Evolutionary conservation across 2,888 invertebrate genomes (phyloP).

Genomic region (Pecten maximus): DNA sequence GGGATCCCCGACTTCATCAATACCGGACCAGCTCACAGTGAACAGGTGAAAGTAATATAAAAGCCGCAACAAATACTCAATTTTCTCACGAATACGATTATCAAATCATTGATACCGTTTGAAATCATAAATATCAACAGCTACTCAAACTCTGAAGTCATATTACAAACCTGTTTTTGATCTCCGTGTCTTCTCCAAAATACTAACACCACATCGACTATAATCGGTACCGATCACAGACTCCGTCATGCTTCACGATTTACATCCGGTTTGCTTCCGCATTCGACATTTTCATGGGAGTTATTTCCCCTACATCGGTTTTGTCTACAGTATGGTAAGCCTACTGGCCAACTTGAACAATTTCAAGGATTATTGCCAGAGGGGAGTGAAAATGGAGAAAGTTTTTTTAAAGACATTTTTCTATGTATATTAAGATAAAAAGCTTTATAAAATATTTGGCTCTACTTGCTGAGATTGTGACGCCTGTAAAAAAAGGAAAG

Average conservation of each 20-base stretch:
- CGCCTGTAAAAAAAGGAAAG: too few species aligned
- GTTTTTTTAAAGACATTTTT: too few species aligned
- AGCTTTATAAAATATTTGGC: too few species aligned
- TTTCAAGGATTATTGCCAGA: too few species aligned
- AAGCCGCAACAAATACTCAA: neutral
- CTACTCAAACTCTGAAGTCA: neutral
- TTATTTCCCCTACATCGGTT: neutral
- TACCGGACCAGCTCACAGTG: neutral
- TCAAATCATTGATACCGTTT: neutral
- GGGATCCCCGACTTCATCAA: neutral
- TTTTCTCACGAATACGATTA: neutral
- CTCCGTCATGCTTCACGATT: neutral
- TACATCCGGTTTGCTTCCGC: conserved; percentile 16
- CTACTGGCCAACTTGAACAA: too few species aligned
- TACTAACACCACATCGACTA: neutral
- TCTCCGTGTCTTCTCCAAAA: neutral
- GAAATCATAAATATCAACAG: neutral
- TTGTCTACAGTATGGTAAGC: too few species aligned
- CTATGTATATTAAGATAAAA: too few species aligned
- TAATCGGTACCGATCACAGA: neutral
- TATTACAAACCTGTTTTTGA: neutral
- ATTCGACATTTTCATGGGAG: neutral
- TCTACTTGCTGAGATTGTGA: too few species aligned
- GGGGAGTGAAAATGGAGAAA: too few species aligned
- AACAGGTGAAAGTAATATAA: neutral